Evolutionary conservation across 2,113 vertebrate genomes (phyloP).

Genomic region (Oreochromis tanganicae): DNA sequence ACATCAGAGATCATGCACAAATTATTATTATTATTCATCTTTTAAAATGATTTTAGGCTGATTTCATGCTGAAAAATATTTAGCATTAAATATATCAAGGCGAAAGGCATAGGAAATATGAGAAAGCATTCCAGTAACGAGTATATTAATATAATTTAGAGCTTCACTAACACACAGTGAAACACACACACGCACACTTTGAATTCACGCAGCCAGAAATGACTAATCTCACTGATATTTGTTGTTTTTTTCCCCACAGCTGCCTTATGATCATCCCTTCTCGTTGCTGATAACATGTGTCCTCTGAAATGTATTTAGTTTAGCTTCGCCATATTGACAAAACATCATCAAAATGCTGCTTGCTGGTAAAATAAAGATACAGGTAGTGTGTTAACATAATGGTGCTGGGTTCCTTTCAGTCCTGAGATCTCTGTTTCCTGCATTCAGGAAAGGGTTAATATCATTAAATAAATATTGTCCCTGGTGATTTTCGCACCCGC

Average conservation of each 20-base stretch:
- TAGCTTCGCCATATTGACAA: background rate
- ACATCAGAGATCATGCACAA: background rate
- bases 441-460: constrained; percentile 8
- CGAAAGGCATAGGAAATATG: background rate
- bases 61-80: background rate
- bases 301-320: constrained; percentile 17
- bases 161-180: background rate
- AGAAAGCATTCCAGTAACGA: background rate
- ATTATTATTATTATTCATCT: background rate
- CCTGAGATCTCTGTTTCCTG: background rate
- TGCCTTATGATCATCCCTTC: background rate
- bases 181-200: background rate
- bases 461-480: constrained; percentile 23
- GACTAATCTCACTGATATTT: constrained; percentile 28
- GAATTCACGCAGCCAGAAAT: constrained; percentile 7
- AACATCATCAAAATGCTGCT: background rate
- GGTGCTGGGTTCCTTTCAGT: background rate
- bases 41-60: background rate
- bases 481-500: constrained; percentile 21
- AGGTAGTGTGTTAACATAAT: background rate
- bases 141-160: background rate
- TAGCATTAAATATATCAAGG: background rate
- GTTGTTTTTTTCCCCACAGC: background rate
- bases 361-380: background rate
- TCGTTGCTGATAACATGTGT: background rate